Base-by-base conservation (phyloP, 2,888 invertebrate genomes). In the Neocrepidodera transversa region DNA sequence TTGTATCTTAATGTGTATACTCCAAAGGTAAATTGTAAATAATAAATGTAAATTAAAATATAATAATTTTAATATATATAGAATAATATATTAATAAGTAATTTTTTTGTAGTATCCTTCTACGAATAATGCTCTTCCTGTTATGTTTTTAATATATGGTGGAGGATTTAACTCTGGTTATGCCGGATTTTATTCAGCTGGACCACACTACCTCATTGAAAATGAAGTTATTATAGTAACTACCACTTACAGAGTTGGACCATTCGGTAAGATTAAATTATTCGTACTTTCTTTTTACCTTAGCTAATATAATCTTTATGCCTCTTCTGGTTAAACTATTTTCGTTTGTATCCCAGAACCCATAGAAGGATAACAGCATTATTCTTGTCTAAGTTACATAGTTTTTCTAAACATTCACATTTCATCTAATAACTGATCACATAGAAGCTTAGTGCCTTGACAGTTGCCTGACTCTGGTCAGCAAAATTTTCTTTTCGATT, bases 71-170 rank as follows among this genome's bases (percentile, higher is more conserved):
- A 14, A 4, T 11, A 30, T n/a, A n/a, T n/a, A 30, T 30, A n/a
- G 3, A 30, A 11, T 11, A n/a, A 30, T 11, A 30, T 3, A 30
- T 30, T 40, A 10, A 17, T 40, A 16, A 13, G 3, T 3, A 23
- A 8, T 28, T 1, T 8, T 20, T 38, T 58, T 58, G 54, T 32
- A 64, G 64, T 4, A 42, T 13, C 61, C 61, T n/a, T 48, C 50
- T 3, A 45, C 32, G 16, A 53, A 60, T 0, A 14, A 65, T 18
- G 48, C 68, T 3, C 54, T 78, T 49, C 78, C 80, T 17, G 80
- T 80, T 0, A 68, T 80, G 55, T 71, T 79, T 10, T 76, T 71
- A 58, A 74, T 80, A 48, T 79, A 79, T 62, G 78, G 79, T 1
- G 80, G 80, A 7, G 77, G 74, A 8, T 80, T 77, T 60, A 72